phyloP scores from a whole-genome alignment of 2,888 invertebrate genomes.

The Dinocampus coccinellae region DNA sequence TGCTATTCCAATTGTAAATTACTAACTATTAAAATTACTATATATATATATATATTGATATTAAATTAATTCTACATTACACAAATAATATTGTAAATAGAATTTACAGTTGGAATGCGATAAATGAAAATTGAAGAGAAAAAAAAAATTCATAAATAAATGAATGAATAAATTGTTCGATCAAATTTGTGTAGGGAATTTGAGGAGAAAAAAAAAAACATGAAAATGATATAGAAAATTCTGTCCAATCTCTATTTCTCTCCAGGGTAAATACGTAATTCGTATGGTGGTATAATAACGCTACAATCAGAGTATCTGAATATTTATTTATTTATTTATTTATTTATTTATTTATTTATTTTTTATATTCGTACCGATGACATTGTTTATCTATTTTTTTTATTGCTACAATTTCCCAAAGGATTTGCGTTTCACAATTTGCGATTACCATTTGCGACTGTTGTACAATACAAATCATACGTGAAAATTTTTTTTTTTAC shows the following conservation, averaged over 20 bases:
- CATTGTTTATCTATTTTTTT: constrained; percentile 3
- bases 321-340: background rate
- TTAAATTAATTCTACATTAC: too few species aligned
- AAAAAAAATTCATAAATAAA: background rate
- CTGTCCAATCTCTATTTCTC: background rate
- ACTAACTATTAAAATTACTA: too few species aligned
- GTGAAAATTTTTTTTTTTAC: too few species aligned
- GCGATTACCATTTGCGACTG: constrained; percentile 11
- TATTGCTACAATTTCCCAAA: constrained; percentile 6
- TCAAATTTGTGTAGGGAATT: background rate
- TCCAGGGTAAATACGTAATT: background rate
- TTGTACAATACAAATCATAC: constrained; percentile 1
- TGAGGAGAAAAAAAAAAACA: background rate
- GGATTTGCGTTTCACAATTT: constrained; percentile 19
- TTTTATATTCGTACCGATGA: background rate
- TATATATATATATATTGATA: too few species aligned
- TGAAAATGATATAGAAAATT: background rate
- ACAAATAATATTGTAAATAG: too few species aligned
- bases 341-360: background rate
- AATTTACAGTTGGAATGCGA: too few species aligned
- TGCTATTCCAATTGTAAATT: too few species aligned
- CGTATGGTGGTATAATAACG: background rate
- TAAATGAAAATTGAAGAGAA: background rate
- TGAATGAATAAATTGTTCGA: too few species aligned
- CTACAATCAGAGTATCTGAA: background rate